A percentile compares a stretch with the other conserved stretches of the same genome.
These are phyloP conservation scores for Drusus annulatus DNA, from an alignment of 1,140 invertebrate genomes.

Conservation along the genomic window DNA sequence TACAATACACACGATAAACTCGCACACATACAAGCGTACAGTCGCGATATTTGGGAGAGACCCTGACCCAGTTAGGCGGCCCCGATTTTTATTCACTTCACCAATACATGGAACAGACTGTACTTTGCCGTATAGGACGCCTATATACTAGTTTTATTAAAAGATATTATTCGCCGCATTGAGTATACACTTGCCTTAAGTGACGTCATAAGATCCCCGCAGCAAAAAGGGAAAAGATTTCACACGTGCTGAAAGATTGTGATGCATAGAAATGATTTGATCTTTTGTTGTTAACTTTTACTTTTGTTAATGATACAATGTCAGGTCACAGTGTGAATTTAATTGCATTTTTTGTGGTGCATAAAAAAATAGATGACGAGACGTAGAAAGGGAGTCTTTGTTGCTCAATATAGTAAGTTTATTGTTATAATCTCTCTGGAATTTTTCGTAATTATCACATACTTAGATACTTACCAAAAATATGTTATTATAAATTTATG, in stretches of 20 bases:
- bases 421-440: too few relatives aligned
- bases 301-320: not conserved
- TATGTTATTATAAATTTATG: too few relatives aligned
- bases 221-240: not conserved
- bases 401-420: too few relatives aligned
- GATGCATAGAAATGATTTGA: not conserved
- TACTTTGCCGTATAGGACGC: not conserved
- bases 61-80: constrained; percentile 51
- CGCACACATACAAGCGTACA: constrained; percentile 25
- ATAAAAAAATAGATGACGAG: too few relatives aligned
- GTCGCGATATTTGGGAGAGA: constrained; percentile 50
- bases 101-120: not conserved
- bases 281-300: not conserved
- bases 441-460: too few relatives aligned
- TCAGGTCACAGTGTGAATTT: not conserved
- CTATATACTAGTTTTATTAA: not conserved
- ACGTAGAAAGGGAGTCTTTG: too few relatives aligned
- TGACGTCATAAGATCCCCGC: constrained; percentile 1
- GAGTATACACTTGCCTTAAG: not conserved
- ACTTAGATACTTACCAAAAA: too few relatives aligned
- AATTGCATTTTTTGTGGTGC: not conserved
- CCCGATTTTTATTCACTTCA: constrained; percentile 28
- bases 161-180: not conserved
- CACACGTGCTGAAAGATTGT: too few relatives aligned
- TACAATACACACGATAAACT: too few relatives aligned